Evolutionary conservation across 2,797 vertebrate genomes (phyloP), one percentile per base, ranked within the genome.

Genomic region (Gymnothorax javanicus): DNA sequence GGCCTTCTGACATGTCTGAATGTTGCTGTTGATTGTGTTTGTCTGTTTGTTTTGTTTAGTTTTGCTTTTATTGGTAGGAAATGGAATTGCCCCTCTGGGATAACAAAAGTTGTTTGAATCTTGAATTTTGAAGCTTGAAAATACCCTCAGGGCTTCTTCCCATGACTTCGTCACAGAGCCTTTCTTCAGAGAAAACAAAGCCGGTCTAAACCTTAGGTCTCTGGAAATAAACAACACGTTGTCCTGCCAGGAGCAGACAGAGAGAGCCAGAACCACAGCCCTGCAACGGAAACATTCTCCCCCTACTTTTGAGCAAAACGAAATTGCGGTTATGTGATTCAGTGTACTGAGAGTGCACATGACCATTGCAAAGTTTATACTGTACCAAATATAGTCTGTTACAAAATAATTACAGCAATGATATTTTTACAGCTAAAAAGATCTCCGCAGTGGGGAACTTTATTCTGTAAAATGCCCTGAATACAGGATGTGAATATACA

Each of bases 281-380:
- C 75, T 52, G 17, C 50, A 54, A 8, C 75, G 75, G 75, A 79
- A 79, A n/a, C 43, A 79, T 15, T 79, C 75, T 25, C 8, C 6
- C 67, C 67, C 67, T 15, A 25, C 69, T 79, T 79, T 79, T 79
- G 6, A 17, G 7, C 50, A 23, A 79, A 79, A 79, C 50, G 23
- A 79, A 79, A 79, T 79, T 79, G 75, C 54, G 75, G 75, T 79
- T 79, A 79, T 54, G 54, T 79, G 75, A 54, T 79, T 52, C 50
- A 79, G 75, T 17, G 50, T 52, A 79, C 75, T 79, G 75, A 79
- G 54, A 79, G 75, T 79, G 20, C 75, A 79, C 75, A 79, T 54
- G 8, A 5, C 75, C 50, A 79, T 79, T 79, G 50, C 52, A 79
- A 79, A 33, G 5, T 52, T 75, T 33, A 75, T 73, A 50, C 75